Evolutionary conservation across 2,888 invertebrate genomes (phyloP).

Genomic region (Plemyria rubiginata): DNA sequence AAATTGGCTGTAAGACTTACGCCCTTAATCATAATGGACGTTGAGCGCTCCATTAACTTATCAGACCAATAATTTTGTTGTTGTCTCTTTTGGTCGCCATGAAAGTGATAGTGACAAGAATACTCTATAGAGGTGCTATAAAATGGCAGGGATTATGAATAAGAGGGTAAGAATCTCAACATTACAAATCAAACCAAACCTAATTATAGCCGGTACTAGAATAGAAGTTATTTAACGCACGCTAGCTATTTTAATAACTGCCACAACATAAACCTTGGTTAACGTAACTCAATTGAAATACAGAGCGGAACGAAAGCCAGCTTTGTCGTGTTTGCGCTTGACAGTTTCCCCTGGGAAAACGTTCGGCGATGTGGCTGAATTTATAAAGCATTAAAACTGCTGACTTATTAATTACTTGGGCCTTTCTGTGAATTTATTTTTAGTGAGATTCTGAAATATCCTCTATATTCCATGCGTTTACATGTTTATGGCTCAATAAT

Average conservation of each 20-base stretch:
- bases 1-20: too few species aligned
- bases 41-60: too few species aligned
- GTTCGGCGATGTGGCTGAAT: conserved; percentile 10
- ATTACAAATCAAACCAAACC: conserved; percentile 15
- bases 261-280: conserved; percentile 3
- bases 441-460: neutral
- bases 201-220: conserved; percentile 7
- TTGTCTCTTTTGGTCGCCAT: too few species aligned
- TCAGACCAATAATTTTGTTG: too few species aligned
- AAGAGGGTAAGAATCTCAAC: too few species aligned
- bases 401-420: neutral
- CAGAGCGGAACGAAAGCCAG: conserved; percentile 10
- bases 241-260: conserved; percentile 21
- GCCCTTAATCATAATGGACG: too few species aligned
- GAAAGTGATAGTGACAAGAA: too few species aligned
- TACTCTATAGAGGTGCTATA: too few species aligned
- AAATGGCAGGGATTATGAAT: too few species aligned
- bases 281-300: conserved; percentile 25
- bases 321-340: conserved; percentile 3
- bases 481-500: too few species aligned
- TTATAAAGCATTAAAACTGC: conserved; percentile 18
- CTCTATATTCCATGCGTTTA: too few species aligned
- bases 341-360: conserved; percentile 17
- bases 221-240: conserved; percentile 11
- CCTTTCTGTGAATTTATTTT: neutral